Base-by-base conservation (phyloP, 2,113 vertebrate species). In the Urocynchramus pylzowi region DNA sequence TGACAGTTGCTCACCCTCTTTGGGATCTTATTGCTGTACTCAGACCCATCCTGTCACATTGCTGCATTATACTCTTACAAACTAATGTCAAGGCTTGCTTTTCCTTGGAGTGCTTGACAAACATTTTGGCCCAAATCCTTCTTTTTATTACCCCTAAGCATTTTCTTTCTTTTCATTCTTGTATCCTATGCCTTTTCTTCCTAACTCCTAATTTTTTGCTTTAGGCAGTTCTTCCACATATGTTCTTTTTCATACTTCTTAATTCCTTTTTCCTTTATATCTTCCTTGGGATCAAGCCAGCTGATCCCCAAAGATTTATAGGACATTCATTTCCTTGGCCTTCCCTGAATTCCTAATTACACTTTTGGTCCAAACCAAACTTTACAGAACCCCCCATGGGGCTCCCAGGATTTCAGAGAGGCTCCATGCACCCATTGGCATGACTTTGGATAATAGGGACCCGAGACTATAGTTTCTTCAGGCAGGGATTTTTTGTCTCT, bases 1-100 rank as follows among this genome's bases (percentile, higher is more conserved):
- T 87, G 96, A 87, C 76, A 83, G 93, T 84, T 75, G 81, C 77
- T 96, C 44, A 59, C 45, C 57, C 53, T 91, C 68, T 67, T 49
- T 67, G 59, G 35, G 57, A 37, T 79, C 67, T 76, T 57, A 17
- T 13, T 49, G 84, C 47, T 85, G 23, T 11, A 60, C 45, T 91
- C 37, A 59, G 65, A 61, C 56, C 78, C 59, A 52, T 37, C 26
- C 61, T 68, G 50, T 53, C 87, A 44, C 44, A 8, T 83, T 81
- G 45, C 87, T 87, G 27, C 23, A 28, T 73, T n/a, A 44, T 56
- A 49, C 13, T 52, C 10, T 63, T 59, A 42, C 44, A 45, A 53
- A 80, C 45, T 49, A 49, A 53, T 56, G 12, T 78, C 87, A 70
- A 41, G 13, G 45, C 70, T 90, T 76, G 35, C 77, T 71, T 68